Conservation (phyloP, 2,888 invertebrate genomes). For the Limnephilus lunatus region DNA sequence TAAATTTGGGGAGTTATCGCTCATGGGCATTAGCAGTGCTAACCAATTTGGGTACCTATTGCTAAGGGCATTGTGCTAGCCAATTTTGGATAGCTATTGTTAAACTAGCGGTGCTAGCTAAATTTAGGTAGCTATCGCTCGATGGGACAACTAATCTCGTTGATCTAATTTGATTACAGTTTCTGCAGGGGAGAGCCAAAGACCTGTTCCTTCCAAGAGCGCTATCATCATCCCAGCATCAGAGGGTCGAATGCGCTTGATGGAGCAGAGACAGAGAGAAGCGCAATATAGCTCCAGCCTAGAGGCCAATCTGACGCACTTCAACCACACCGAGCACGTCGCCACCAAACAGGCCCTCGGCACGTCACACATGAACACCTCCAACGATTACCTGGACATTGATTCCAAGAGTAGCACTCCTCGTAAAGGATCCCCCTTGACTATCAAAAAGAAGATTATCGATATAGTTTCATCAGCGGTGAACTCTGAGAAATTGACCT, state of each 20-base stretch:
- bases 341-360: conserved; percentile 65
- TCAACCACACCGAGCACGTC: conserved; percentile 24
- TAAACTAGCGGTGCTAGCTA: too few relatives aligned
- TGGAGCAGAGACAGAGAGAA: conserved; percentile 71
- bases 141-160: not conserved
- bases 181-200: conserved; percentile 47
- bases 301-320: conserved; percentile 77
- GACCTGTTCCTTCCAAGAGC: conserved; percentile 67
- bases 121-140: too few relatives aligned
- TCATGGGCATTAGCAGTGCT: too few relatives aligned
- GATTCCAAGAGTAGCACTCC: conserved; percentile 64
- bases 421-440: conserved; percentile 59
- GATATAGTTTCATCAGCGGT: conserved; percentile 22
- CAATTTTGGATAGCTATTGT: too few relatives aligned
- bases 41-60: too few relatives aligned
- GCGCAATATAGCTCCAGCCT: conserved; percentile 79
- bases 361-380: conserved; percentile 55
- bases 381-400: conserved; percentile 59
- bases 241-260: conserved; percentile 78
- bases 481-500: conserved; percentile 27
- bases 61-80: too few relatives aligned
- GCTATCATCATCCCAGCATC: conserved; percentile 75
- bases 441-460: conserved; percentile 54
- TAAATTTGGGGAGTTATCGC: too few relatives aligned
- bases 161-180: conserved; percentile 39